These are phyloP conservation scores for Stylophora pistillata DNA, from an alignment of 64 coral and sea anemone genomes.

Conservation along the genomic window DNA sequence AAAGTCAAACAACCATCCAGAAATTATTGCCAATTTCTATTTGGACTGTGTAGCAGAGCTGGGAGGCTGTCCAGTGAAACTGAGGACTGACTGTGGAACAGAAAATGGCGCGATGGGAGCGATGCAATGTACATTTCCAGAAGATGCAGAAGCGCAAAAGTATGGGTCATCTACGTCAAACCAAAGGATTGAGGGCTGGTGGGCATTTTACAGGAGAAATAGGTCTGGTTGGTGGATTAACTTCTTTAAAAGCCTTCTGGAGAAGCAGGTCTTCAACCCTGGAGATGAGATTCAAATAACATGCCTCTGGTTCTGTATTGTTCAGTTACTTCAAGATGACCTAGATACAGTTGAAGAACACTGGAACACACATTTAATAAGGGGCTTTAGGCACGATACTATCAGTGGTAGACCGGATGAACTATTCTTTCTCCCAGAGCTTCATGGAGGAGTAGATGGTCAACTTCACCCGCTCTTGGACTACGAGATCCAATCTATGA, in stretches of 20 bases:
- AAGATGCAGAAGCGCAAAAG: conserved; percentile 61
- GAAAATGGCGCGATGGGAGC: conserved; percentile 82
- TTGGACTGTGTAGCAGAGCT: conserved; percentile 59
- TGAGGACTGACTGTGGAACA: conserved; percentile 79
- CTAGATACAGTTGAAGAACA: no score
- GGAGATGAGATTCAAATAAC: no score
- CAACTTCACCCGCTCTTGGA: conserved; percentile 48
- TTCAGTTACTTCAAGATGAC: no score
- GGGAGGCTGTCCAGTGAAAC: conserved; percentile 60
- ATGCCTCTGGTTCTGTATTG: no score
- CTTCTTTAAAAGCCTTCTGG: conserved; percentile 75
- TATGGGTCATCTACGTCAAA: conserved; percentile 78
- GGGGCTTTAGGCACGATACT: conserved; percentile 64
- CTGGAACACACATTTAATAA: conserved; percentile 71
- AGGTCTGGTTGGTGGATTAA: conserved; percentile 76
- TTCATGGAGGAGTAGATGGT: conserved; percentile 67
- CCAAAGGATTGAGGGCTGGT: conserved; percentile 82
- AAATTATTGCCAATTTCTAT: conserved; percentile 75
- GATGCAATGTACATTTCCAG: conserved; percentile 71
- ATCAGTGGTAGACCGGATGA: conserved; percentile 74
- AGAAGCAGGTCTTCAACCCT: no score
- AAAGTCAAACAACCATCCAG: conserved; percentile 73
- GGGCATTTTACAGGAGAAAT: conserved; percentile 68
- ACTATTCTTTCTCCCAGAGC: conserved; percentile 71
- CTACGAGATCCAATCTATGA: conserved; percentile 71